Conservation (phyloP, 2,888 invertebrate species). For the Blera fallax region DNA sequence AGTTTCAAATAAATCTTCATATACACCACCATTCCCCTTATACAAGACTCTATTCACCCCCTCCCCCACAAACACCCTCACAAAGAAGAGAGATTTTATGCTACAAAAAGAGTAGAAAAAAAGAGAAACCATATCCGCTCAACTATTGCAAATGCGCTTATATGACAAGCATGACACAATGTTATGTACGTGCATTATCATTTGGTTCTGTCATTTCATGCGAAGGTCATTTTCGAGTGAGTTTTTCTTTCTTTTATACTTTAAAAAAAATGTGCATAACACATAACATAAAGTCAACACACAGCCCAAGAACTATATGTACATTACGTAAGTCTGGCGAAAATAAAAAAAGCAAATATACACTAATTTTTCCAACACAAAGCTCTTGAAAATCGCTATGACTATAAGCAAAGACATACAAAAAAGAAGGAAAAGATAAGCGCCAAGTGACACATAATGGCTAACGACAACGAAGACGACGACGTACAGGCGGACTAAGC, state of each 20-base stretch:
- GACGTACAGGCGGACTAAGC: slow-evolving; percentile 41
- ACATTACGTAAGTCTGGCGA: slow-evolving; percentile 34
- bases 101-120: not conserved
- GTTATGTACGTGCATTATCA: slow-evolving; percentile 37
- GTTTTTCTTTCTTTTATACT: slow-evolving; percentile 17
- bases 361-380: slow-evolving; percentile 40
- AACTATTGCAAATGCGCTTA: slow-evolving; percentile 35
- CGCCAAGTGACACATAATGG: slow-evolving; percentile 51
- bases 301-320: not conserved
- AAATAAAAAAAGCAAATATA: slow-evolving; percentile 1
- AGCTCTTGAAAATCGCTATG: slow-evolving; percentile 34
- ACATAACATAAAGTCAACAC: not conserved
- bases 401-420: not conserved
- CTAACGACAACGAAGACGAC: not conserved
- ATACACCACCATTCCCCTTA: not conserved
- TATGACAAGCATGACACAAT: slow-evolving; percentile 4
- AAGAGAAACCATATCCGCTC: slow-evolving; percentile 21
- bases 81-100: not conserved
- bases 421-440: slow-evolving; percentile 39
- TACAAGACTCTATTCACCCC: not conserved
- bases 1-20: slow-evolving; percentile 13
- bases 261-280: slow-evolving; percentile 26
- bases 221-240: slow-evolving; percentile 56
- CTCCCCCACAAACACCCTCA: not conserved
- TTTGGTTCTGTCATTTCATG: slow-evolving; percentile 45